phyloP scores from a whole-genome alignment of 2,888 invertebrate species.

The Pimpla rufipes region DNA sequence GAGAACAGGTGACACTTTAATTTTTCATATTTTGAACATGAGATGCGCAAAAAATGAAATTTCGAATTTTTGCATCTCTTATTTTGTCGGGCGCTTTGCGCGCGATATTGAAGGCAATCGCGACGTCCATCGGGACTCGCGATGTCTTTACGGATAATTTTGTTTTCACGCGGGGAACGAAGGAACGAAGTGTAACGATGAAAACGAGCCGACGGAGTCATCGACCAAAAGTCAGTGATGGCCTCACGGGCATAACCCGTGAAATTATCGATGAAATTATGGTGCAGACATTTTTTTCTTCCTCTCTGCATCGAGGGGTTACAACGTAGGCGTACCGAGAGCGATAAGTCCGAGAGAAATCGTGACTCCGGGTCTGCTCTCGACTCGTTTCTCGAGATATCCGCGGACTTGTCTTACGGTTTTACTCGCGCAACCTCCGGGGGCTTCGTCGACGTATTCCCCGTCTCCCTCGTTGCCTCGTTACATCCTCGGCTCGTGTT shows the following conservation, averaged over 20 bases:
- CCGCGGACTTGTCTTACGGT: constrained; percentile 21
- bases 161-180: neutral
- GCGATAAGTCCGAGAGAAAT: constrained; percentile 71
- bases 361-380: constrained; percentile 65
- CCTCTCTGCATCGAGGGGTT: constrained; percentile 42
- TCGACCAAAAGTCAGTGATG: constrained; percentile 51
- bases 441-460: neutral
- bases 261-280: constrained; percentile 75
- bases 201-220: constrained; percentile 39
- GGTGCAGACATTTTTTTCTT: constrained; percentile 62
- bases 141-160: constrained; percentile 15
- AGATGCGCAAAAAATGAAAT: neutral
- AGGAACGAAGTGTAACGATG: constrained; percentile 12
- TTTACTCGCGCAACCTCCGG: constrained; percentile 62
- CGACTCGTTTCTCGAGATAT: constrained; percentile 60
- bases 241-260: constrained; percentile 63
- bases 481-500: no score
- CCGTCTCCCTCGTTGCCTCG: neutral
- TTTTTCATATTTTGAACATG: no score
- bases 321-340: constrained; percentile 70
- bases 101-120: constrained; percentile 36
- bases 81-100: neutral
- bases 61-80: constrained; percentile 15
- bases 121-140: neutral
- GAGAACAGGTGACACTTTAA: neutral